phyloP scores from a whole-genome alignment of 2,888 invertebrate genomes.

The Drosophila quinaria region DNA sequence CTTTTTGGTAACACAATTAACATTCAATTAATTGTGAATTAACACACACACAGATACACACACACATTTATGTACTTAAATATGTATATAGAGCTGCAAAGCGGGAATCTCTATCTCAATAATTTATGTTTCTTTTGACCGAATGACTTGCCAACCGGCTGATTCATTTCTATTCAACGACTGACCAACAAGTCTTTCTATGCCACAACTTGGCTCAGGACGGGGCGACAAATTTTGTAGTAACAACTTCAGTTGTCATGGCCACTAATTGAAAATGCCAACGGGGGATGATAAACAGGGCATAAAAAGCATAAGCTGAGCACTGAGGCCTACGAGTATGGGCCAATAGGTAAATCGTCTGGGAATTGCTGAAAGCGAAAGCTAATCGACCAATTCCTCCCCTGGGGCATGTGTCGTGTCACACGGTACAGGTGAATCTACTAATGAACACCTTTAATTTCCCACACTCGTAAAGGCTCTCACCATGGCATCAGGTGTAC shows the following conservation, averaged over 20 bases:
- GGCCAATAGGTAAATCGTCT: constrained; percentile 37
- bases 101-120: background rate
- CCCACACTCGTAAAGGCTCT: constrained; percentile 1
- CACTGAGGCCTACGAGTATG: background rate
- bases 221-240: constrained; percentile 28
- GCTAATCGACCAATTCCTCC: constrained; percentile 22
- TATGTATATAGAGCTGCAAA: constrained; percentile 3
- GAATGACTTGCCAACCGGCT: constrained; percentile 33
- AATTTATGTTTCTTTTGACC: background rate
- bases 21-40: constrained; percentile 42
- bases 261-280: constrained; percentile 70
- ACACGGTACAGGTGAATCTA: constrained; percentile 40
- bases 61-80: background rate
- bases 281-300: constrained; percentile 50
- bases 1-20: constrained; percentile 53
- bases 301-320: background rate
- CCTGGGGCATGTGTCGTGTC: constrained; percentile 37
- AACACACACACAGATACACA: constrained; percentile 6
- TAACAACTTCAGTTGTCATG: constrained; percentile 68
- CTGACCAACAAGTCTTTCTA: constrained; percentile 12
- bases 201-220: constrained; percentile 10
- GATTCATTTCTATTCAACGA: constrained; percentile 27
- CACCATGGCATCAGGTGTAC: background rate
- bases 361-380: constrained; percentile 32
- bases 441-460: constrained; percentile 10